Evolutionary conservation across 2,113 vertebrate species (phyloP).

Genomic region (Megaceryle maxima): DNA sequence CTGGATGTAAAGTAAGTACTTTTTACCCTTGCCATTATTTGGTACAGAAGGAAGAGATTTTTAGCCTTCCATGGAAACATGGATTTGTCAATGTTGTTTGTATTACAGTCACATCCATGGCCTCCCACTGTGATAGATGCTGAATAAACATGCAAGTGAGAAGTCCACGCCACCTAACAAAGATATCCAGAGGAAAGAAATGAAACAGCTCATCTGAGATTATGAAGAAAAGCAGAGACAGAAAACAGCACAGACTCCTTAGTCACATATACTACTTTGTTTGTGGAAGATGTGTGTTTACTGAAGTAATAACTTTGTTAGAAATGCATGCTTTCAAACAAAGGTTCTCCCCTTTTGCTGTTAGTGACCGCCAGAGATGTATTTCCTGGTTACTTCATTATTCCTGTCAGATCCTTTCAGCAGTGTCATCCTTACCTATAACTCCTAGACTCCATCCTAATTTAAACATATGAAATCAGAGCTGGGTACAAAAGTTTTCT

Average conservation of each 20-base stretch:
- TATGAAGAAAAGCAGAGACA: not conserved
- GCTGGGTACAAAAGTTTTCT: not conserved
- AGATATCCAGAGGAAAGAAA: slow-evolving; percentile 25
- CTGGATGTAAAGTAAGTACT: slow-evolving; percentile 37
- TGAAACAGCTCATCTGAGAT: slow-evolving; percentile 4
- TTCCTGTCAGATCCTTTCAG: not conserved
- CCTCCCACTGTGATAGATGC: slow-evolving; percentile 27
- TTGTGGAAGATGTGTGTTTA: not conserved
- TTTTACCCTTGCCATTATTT: slow-evolving; percentile 52
- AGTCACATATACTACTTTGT: not conserved
- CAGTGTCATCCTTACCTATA: not conserved
- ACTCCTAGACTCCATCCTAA: not conserved
- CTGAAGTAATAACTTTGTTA: not conserved
- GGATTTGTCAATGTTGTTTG: slow-evolving; percentile 20
- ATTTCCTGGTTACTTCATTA: not conserved
- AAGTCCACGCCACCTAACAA: not conserved
- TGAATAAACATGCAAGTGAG: slow-evolving; percentile 30
- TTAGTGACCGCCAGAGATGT: not conserved
- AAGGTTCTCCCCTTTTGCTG: not conserved
- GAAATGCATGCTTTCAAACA: not conserved
- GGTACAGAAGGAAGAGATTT: slow-evolving; percentile 37
- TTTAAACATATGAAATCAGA: not conserved
- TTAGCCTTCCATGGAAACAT: slow-evolving; percentile 36
- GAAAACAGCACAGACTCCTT: not conserved
- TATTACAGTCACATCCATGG: slow-evolving; percentile 39